These are phyloP conservation scores for Sitta europaea DNA, from an alignment of 2,113 vertebrate genomes.

Conservation along the genomic window DNA sequence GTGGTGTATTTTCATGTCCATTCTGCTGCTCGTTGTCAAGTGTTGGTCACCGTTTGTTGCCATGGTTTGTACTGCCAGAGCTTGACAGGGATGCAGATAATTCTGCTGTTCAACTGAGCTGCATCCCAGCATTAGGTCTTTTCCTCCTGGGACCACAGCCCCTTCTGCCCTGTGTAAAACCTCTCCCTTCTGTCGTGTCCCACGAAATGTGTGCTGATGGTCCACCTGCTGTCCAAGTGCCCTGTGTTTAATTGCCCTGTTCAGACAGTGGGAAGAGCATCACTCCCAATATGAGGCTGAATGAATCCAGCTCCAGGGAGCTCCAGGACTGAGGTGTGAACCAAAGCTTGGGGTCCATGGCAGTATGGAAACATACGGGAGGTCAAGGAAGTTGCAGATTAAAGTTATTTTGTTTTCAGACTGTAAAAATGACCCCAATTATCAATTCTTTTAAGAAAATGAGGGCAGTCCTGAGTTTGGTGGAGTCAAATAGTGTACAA, in stretches of 20 bases:
- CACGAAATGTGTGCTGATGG: background rate
- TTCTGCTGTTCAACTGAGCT: background rate
- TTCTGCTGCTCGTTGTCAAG: slow-evolving; percentile 1
- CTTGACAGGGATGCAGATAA: background rate
- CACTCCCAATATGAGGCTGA: rapidly evolving
- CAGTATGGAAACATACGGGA: background rate
- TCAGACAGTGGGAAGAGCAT: background rate
- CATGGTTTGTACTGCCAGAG: background rate
- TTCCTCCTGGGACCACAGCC: background rate
- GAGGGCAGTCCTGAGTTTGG: background rate
- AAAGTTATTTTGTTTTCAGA: background rate
- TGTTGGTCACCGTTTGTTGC: background rate
- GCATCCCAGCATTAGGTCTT: background rate
- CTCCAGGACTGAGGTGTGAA: background rate
- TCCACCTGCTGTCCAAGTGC: background rate
- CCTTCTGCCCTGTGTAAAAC: background rate
- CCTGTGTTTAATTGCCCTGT: background rate
- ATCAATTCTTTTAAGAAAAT: background rate
- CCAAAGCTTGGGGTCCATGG: background rate
- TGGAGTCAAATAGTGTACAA: background rate
- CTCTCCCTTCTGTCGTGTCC: background rate
- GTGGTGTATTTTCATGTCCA: background rate
- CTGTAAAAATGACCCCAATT: background rate
- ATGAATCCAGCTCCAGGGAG: background rate
- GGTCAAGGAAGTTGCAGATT: background rate